Percentiles rank a stretch among this genome's conserved stretches.
phyloP scores from a whole-genome alignment of 2,797 vertebrate genomes.

The Euthynnus affinis region DNA sequence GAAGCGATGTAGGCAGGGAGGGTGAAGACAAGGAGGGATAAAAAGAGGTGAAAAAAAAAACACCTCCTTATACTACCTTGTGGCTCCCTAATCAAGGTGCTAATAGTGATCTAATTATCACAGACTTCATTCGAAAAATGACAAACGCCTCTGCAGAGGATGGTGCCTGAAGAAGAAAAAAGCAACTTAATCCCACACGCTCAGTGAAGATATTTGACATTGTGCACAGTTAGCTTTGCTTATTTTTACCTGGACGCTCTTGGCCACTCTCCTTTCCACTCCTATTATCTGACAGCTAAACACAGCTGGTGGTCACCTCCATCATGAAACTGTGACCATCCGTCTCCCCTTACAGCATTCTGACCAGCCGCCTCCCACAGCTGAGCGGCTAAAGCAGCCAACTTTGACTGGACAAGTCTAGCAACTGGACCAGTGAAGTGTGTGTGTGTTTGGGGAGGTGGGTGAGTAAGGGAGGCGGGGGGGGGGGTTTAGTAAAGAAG shows the following conservation, averaged over 20 bases:
- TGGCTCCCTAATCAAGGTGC: conserved; percentile 45
- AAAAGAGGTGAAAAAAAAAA: conserved; percentile 15
- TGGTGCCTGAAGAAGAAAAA: conserved; percentile 25
- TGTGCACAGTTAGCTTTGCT: neutral
- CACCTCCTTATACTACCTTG: conserved; percentile 1
- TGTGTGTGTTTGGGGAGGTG: conserved; percentile 13
- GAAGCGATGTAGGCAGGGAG: conserved; percentile 2
- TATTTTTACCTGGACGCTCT: conserved; percentile 6
- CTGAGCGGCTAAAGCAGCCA: conserved; percentile 3
- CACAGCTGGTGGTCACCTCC: conserved; percentile 26
- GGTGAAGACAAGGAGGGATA: neutral
- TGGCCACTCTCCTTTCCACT: neutral
- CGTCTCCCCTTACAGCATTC: conserved; percentile 1
- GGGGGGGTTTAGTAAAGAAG: conserved; percentile 4
- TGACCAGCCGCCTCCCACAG: conserved; percentile 5
- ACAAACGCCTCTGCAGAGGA: conserved; percentile 25
- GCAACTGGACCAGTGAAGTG: conserved; percentile 11
- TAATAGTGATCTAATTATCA: conserved; percentile 65
- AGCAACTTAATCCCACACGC: conserved; percentile 15
- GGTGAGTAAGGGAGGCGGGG: neutral
- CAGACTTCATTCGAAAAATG: conserved; percentile 44
- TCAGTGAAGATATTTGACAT: conserved; percentile 5
- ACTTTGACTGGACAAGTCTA: conserved; percentile 23
- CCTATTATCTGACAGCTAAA: conserved; percentile 14
- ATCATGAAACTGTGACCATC: neutral